Conservation (phyloP, 2,797 vertebrate genomes). For the Rhinichthys osculus region DNA sequence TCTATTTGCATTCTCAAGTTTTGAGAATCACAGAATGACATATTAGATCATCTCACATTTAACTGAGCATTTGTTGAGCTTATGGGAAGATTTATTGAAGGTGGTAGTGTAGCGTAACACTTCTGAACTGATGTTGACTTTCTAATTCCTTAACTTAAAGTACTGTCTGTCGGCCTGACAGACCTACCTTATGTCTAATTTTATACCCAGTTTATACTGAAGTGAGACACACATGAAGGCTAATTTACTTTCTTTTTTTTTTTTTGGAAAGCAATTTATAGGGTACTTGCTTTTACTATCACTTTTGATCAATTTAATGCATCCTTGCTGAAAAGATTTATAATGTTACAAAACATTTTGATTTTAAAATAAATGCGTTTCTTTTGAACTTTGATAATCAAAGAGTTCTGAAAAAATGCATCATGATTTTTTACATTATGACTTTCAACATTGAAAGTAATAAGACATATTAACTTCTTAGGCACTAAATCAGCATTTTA, state of each 20-base stretch:
- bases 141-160: background rate
- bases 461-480: background rate
- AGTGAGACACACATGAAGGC: background rate
- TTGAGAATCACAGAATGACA: constrained; percentile 13
- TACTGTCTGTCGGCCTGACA: background rate
- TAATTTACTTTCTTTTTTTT: background rate
- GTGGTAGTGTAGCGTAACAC: background rate
- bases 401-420: background rate
- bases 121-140: background rate
- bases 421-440: background rate
- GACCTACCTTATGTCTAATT: background rate
- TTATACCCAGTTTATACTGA: background rate
- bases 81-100: background rate
- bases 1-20: constrained; percentile 67
- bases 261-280: background rate
- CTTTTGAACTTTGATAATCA: background rate
- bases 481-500: background rate
- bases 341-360: background rate
- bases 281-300: too few species aligned
- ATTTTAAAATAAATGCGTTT: background rate
- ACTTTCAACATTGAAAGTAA: background rate
- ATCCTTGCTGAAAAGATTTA: background rate
- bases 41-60: background rate
- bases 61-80: background rate
- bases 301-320: too few species aligned